A percentile compares a stretch with the other conserved stretches of the same genome.
Evolutionary conservation across 64 coral and sea anemone species (phyloP).

Genomic region (Actinia tenebrosa): DNA sequence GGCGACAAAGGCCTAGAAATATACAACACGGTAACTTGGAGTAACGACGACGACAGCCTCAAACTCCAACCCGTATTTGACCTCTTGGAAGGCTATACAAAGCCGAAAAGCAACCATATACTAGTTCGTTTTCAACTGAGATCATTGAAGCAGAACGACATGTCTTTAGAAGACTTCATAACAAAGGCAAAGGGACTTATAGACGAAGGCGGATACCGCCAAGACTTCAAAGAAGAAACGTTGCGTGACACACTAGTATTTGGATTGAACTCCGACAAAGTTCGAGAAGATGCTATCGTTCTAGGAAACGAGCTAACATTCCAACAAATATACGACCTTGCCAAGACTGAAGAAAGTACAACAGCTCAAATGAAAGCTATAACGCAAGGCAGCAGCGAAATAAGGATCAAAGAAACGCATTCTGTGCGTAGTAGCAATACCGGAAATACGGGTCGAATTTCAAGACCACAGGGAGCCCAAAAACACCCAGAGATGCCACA

Average conservation of each 20-base stretch:
- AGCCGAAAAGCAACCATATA: conserved; percentile 41
- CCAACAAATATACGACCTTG: conserved; percentile 46
- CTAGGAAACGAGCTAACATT: conserved; percentile 45
- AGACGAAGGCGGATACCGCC: conserved; percentile 9
- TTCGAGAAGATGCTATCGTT: conserved; percentile 47
- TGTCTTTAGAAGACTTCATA: conserved; percentile 28
- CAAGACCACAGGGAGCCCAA: background rate
- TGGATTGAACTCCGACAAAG: conserved; percentile 41
- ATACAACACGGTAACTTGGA: conserved; percentile 49
- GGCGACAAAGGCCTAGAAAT: conserved; percentile 58
- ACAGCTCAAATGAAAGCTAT: background rate
- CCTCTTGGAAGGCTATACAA: conserved; percentile 30
- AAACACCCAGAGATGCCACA: background rate
- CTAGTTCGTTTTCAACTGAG: conserved; percentile 30
- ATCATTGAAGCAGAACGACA: conserved; percentile 1
- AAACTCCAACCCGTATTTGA: conserved; percentile 11
- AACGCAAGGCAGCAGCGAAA: background rate
- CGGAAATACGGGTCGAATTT: too few relatives aligned
- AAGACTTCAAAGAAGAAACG: conserved; percentile 26
- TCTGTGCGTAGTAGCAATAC: background rate
- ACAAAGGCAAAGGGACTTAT: conserved; percentile 19
- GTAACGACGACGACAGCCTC: background rate
- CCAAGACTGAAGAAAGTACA: conserved; percentile 40
- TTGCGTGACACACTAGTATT: conserved; percentile 37
- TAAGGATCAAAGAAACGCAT: background rate